These are phyloP conservation scores for Aphrophora alni DNA, from an alignment of 2,888 invertebrate species.

Conservation along the genomic window DNA sequence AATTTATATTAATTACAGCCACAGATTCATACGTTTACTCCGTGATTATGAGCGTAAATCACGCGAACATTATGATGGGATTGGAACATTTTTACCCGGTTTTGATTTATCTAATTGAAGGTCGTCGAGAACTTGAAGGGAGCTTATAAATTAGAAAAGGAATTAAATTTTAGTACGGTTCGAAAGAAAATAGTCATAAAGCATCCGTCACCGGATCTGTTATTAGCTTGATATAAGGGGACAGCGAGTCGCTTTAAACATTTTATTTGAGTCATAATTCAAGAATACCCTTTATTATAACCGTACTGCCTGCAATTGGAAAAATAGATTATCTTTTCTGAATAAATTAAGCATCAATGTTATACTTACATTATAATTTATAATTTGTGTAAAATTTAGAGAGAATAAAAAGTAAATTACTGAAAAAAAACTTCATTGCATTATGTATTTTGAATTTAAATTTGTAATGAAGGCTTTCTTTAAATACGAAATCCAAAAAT, in stretches of 20 bases:
- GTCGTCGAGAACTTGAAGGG: not conserved
- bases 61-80: not conserved
- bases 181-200: conserved; percentile 2
- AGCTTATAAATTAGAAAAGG: conserved; percentile 9
- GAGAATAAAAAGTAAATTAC: too few relatives aligned
- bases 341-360: not conserved
- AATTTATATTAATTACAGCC: conserved; percentile 5
- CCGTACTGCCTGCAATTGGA: not conserved
- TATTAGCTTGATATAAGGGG: not conserved
- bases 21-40: not conserved
- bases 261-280: not conserved
- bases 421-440: too few relatives aligned
- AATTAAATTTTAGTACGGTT: conserved; percentile 9
- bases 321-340: not conserved
- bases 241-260: not conserved
- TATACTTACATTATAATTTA: too few relatives aligned
- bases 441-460: too few relatives aligned
- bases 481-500: too few relatives aligned
- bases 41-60: not conserved
- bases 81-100: not conserved
- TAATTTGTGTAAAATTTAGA: too few relatives aligned
- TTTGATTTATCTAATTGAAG: conserved; percentile 2
- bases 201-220: not conserved
- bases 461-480: too few relatives aligned
- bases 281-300: not conserved